Evolutionary conservation across 2,797 vertebrate species (phyloP).

Genomic region (Numenius phaeopus): DNA sequence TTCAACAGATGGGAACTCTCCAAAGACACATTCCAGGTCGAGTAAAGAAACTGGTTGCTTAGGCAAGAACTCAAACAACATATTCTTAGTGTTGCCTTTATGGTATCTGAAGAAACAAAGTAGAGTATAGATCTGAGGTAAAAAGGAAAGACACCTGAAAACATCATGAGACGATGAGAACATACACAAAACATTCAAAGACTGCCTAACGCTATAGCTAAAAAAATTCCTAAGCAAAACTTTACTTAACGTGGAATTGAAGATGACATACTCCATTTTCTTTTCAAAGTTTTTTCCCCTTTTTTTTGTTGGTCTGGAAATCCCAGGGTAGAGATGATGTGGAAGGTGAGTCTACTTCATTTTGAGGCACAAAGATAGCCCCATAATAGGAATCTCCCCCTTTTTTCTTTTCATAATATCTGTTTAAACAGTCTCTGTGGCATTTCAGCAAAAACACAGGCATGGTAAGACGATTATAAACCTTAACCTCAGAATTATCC

Average conservation of each 20-base stretch:
- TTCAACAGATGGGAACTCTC: not conserved
- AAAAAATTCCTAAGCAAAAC: not conserved
- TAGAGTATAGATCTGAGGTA: not conserved
- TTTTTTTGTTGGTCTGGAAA: not conserved
- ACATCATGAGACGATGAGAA: fast-evolving
- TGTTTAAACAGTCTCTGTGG: not conserved
- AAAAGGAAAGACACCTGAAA: not conserved
- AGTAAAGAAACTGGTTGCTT: not conserved
- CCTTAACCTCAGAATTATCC: not conserved
- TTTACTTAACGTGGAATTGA: not conserved
- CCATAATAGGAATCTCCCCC: not conserved
- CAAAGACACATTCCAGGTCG: not conserved
- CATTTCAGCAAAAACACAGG: not conserved
- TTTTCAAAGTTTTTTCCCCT: not conserved
- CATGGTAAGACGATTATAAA: not conserved
- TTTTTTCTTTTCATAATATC: not conserved
- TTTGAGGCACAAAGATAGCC: not conserved
- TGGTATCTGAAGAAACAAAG: not conserved
- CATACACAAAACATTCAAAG: not conserved
- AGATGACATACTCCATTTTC: not conserved
- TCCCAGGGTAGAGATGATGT: not conserved
- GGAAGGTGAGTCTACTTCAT: not conserved
- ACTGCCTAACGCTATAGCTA: not conserved
- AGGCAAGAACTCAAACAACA: not conserved
- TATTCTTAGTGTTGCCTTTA: not conserved